Evolutionary conservation across 2,113 vertebrate genomes (phyloP).

Genomic region (Syrmaticus mikado): DNA sequence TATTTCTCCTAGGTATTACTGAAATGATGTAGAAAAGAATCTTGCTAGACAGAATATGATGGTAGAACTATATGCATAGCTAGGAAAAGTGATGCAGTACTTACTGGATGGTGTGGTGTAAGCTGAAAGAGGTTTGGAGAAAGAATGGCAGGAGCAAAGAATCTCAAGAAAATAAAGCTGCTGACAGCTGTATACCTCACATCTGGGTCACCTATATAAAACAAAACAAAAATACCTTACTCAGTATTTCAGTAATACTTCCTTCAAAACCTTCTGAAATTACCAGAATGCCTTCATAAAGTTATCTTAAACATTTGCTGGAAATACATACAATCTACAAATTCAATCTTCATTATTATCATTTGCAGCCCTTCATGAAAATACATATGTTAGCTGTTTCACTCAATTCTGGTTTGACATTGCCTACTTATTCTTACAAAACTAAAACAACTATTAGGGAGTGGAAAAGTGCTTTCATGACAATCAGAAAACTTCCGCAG

Average conservation of each 20-base stretch:
- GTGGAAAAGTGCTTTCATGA: neutral
- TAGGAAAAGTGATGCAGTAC: constrained; percentile 32
- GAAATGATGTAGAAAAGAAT: neutral
- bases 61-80: neutral
- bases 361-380: neutral
- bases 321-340: neutral
- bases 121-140: constrained; percentile 98
- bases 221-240: neutral
- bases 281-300: constrained; percentile 6
- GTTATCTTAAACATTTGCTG: neutral
- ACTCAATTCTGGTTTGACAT: neutral
- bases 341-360: neutral
- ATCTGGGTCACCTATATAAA: constrained; percentile 87
- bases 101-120: constrained; percentile 94
- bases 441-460: neutral
- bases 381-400: neutral
- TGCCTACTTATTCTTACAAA: neutral
- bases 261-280: constrained; percentile 11
- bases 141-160: constrained; percentile 97
- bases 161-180: constrained; percentile 97
- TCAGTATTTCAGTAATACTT: constrained; percentile 24
- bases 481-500: neutral
- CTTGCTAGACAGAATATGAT: neutral
- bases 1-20: neutral
- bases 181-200: constrained; percentile 97